Conservation (phyloP, 2,797 vertebrate species). For the Lepus oiostolus region DNA sequence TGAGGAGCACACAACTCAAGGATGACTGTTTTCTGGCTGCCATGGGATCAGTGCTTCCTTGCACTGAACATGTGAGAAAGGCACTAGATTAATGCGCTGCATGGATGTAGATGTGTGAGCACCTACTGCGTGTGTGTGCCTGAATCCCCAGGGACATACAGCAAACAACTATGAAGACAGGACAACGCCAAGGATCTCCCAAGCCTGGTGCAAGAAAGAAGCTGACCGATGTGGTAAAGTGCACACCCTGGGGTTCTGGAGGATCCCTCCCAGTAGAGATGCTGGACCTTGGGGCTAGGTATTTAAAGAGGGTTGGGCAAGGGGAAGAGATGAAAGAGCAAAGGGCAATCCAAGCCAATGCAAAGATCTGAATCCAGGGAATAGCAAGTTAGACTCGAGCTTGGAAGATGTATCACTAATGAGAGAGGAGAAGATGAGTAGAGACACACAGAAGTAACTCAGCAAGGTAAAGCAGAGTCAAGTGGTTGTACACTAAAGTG, state of each 20-base stretch:
- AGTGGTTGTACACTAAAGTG: neutral
- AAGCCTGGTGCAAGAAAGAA: neutral
- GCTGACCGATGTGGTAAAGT: neutral
- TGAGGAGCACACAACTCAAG: neutral
- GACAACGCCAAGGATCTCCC: neutral
- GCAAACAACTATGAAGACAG: neutral
- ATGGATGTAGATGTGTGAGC: neutral
- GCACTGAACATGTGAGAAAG: constrained; percentile 4
- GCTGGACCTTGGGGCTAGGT: neutral
- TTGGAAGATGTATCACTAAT: neutral
- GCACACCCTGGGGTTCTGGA: neutral
- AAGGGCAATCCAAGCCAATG: neutral
- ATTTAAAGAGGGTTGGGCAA: neutral
- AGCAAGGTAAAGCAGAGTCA: neutral
- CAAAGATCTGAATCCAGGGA: neutral
- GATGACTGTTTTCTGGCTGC: neutral
- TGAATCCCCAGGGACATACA: neutral
- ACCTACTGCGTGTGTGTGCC: neutral
- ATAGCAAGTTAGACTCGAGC: neutral
- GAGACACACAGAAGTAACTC: neutral
- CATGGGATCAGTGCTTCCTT: constrained; percentile 33
- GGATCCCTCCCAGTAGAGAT: neutral
- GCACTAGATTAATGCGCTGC: neutral
- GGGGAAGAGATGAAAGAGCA: neutral
- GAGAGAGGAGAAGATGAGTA: neutral